Conservation (phyloP, 2,797 vertebrate species). For the Serranus cabrilla region DNA sequence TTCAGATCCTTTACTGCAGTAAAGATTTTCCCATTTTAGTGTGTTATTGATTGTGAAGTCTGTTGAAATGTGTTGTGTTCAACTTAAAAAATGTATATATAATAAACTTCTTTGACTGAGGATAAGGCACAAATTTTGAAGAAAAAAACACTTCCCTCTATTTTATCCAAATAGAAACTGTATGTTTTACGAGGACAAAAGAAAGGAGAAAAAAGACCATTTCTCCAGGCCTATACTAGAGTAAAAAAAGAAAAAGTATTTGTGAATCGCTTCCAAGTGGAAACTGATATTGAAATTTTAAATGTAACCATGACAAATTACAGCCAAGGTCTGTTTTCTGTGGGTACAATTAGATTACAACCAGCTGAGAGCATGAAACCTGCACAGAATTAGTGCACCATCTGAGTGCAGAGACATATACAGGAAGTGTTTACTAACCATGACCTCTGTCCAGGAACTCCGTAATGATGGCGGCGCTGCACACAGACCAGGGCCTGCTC, state of each 20-base stretch:
- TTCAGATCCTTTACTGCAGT: no score
- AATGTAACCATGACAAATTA: slow-evolving; percentile 5
- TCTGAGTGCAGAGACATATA: slow-evolving; percentile 37
- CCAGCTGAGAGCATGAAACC: slow-evolving; percentile 45
- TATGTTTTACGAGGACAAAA: neutral
- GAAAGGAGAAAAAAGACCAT: neutral
- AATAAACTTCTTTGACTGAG: neutral
- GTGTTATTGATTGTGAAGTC: neutral
- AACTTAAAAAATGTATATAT: no score
- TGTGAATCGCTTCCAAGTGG: neutral
- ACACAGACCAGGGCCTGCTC: slow-evolving; percentile 95
- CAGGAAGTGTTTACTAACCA: slow-evolving; percentile 87
- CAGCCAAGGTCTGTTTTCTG: slow-evolving; percentile 1
- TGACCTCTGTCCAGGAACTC: slow-evolving; percentile 98
- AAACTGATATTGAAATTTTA: slow-evolving; percentile 5
- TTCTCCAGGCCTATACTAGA: neutral
- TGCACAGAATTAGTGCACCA: slow-evolving; percentile 36
- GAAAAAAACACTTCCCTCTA: neutral
- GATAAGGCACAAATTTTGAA: neutral
- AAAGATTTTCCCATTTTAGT: neutral
- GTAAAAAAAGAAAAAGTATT: neutral
- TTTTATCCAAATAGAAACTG: neutral
- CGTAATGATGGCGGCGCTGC: slow-evolving; percentile 96
- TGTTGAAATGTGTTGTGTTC: no score
- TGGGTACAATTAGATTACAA: slow-evolving; percentile 39